Evolutionary conservation across 2,113 vertebrate species (phyloP), one percentile per base, ranked within the genome.

Genomic region (Uropsilus gracilis): DNA sequence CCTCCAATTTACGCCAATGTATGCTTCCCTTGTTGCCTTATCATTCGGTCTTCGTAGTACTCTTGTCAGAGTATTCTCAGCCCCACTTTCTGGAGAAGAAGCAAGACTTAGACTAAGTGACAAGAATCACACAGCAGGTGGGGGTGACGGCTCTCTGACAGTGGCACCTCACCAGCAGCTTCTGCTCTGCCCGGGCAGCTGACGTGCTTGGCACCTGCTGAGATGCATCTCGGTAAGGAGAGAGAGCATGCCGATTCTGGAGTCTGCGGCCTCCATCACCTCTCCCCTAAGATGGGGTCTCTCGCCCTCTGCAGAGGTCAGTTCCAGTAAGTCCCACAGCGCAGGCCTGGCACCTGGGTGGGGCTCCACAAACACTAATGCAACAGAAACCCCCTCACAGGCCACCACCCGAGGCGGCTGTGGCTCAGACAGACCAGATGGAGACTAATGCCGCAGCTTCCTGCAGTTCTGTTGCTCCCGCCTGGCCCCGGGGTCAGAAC

Each of bases 211-310:
- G 55, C 44, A n/a, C 61, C 61, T 17, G 17, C 14, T 12, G 30
- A 46, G 26, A n/a, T 32, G n/a, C 18, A 16, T 66, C 50, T n/a
- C 1, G 0, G 3, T 20, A 20, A 12, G 39, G 28, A 14, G 12
- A 16, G 3, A 57, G 3, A 20, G 59, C 0, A 16, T n/a, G n/a
- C n/a, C n/a, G 32, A 10, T n/a, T 37, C 53, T 26, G 22, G 75
- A n/a, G 63, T 11, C 76, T n/a, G 13, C 0, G 73, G 61, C 76
- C 69, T 81, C 9, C 63, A 16, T 24, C n/a, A n/a, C n/a, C n/a
- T n/a, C n/a, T n/a, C n/a, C n/a, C n/a, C 17, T 59, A 50, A 44
- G 57, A 34, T 37, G 20, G 12, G 0, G 12, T 37, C 64, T 77
- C 48, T 64, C 8, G 28, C n/a, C 26, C 30, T 50, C 64, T 5